Evolutionary conservation across 2,888 invertebrate genomes (phyloP).

Genomic region (Drymonia ruficornis): DNA sequence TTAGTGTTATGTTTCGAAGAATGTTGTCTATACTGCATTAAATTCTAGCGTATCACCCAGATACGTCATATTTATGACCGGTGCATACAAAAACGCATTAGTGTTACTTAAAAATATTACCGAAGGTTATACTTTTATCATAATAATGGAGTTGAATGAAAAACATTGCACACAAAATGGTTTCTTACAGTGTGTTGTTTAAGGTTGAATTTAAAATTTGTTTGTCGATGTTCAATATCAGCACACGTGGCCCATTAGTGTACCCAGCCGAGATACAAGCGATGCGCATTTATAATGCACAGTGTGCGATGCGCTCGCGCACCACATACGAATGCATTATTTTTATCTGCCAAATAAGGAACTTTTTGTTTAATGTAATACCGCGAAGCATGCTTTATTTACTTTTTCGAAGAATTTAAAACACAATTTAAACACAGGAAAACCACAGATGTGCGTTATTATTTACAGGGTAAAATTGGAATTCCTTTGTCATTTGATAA

Average conservation of each 20-base stretch:
- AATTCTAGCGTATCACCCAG: conserved; percentile 44
- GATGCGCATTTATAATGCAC: conserved; percentile 49
- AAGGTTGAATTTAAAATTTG: conserved; percentile 22
- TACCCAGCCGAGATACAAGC: conserved; percentile 47
- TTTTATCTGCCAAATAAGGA: conserved; percentile 48
- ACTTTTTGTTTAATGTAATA: conserved; percentile 27
- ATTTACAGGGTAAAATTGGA: conserved; percentile 2
- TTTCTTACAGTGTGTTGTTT: conserved; percentile 13
- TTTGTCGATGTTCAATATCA: conserved; percentile 50
- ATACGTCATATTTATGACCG: conserved; percentile 70
- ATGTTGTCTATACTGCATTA: conserved; percentile 26
- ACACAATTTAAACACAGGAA: conserved; percentile 18
- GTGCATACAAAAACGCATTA: conserved; percentile 72
- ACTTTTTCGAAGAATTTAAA: conserved; percentile 22
- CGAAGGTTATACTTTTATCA: conserved; percentile 63
- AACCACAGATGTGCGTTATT: conserved; percentile 6
- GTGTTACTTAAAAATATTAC: conserved; percentile 62
- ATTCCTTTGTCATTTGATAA: conserved; percentile 2
- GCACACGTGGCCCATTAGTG: conserved; percentile 68
- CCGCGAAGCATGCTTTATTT: conserved; percentile 20
- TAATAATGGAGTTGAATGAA: conserved; percentile 46
- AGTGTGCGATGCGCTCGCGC: conserved; percentile 46
- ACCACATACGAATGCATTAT: conserved; percentile 50
- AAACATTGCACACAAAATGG: conserved; percentile 16
- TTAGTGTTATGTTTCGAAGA: too few relatives aligned